Evolutionary conservation across 1,140 invertebrate genomes (phyloP).

Genomic region (Magallana gigas): DNA sequence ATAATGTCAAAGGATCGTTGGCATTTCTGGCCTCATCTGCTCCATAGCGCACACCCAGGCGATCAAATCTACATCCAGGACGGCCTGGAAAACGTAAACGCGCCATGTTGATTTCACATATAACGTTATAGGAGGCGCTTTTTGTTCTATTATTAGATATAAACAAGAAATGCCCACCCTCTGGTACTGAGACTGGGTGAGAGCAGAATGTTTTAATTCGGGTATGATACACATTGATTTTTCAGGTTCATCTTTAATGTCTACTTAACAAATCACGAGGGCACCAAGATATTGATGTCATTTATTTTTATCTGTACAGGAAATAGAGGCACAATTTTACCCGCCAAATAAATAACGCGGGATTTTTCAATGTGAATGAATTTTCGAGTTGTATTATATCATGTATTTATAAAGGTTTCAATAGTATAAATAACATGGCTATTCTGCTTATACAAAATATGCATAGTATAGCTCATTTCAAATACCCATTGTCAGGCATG

Average conservation of each 20-base stretch:
- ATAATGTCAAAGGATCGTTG: slow-evolving; percentile 66
- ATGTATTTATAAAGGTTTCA: background rate
- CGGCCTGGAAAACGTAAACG: slow-evolving; percentile 78
- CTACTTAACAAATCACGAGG: no score
- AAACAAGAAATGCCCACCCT: background rate
- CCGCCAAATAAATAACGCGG: slow-evolving; percentile 5
- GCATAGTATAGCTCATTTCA: background rate
- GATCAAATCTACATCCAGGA: slow-evolving; percentile 78
- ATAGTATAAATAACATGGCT: background rate
- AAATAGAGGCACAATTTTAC: slow-evolving; percentile 12
- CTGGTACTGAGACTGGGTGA: background rate
- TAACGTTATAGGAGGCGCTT: slow-evolving; percentile 8
- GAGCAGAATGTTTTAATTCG: no score
- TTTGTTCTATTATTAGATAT: slow-evolving; percentile 28
- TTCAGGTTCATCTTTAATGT: no score
- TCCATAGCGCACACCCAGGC: slow-evolving; percentile 72
- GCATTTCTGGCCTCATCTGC: slow-evolving; percentile 72
- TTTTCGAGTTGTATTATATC: background rate
- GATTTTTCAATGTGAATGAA: background rate
- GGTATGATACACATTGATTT: no score
- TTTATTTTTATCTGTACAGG: background rate
- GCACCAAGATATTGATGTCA: no score
- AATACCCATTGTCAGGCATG: no score
- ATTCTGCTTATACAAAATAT: background rate
- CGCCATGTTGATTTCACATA: slow-evolving; percentile 76